Evolutionary conservation across 2,113 vertebrate species (phyloP).

Genomic region (Helogale parvula): DNA sequence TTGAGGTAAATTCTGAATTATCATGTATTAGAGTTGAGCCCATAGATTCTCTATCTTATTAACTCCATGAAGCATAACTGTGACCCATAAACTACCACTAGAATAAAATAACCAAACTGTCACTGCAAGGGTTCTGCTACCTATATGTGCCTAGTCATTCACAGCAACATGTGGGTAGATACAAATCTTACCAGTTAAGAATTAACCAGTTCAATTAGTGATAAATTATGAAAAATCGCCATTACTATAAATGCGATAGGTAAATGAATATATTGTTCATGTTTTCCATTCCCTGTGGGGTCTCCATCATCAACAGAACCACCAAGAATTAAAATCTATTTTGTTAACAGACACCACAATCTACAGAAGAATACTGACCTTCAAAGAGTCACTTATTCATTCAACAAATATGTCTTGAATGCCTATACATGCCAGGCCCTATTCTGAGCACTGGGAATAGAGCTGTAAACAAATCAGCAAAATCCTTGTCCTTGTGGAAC

Average conservation of each 20-base stretch:
- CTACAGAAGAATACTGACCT: background rate
- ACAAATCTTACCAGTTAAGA: background rate
- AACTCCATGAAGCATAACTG: background rate
- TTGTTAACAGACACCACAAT: slow-evolving; percentile 16
- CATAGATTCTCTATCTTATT: background rate
- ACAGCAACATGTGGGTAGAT: background rate
- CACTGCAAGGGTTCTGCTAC: background rate
- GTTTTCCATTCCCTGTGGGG: background rate
- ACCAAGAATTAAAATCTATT: background rate
- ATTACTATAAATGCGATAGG: background rate
- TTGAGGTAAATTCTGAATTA: background rate
- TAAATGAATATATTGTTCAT: background rate
- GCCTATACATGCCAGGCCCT: background rate
- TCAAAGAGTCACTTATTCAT: background rate
- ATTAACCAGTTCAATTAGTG: background rate
- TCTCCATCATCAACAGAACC: background rate
- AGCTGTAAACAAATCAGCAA: background rate
- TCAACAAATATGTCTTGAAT: background rate
- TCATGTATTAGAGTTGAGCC: background rate
- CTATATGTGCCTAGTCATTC: background rate
- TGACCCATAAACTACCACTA: background rate
- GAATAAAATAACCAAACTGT: background rate
- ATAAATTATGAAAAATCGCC: background rate
- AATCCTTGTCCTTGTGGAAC: background rate
- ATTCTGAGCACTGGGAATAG: background rate